phyloP scores from a whole-genome alignment of 1,140 invertebrate genomes.

The Mercenaria mercenaria region DNA sequence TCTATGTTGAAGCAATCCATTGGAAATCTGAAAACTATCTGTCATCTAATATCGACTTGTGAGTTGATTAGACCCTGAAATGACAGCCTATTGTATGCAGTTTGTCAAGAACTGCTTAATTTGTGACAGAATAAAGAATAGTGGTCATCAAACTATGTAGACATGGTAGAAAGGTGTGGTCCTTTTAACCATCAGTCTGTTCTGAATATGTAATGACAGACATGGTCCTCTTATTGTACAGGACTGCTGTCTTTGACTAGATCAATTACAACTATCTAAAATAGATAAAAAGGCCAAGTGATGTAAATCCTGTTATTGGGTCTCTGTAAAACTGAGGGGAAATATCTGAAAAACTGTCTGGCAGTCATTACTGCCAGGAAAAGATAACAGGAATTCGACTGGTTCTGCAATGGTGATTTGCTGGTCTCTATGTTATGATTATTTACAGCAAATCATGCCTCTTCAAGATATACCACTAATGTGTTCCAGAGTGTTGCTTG shows the following conservation, averaged over 20 bases:
- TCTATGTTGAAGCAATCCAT: too few species aligned
- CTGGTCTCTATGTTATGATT: background rate
- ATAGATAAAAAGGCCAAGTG: background rate
- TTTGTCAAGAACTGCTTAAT: background rate
- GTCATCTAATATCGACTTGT: background rate
- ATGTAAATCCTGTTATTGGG: background rate
- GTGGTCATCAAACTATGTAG: background rate
- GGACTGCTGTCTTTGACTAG: too few species aligned
- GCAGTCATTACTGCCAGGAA: background rate
- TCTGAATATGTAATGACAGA: too few species aligned
- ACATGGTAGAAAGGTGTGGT: background rate
- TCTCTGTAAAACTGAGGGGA: background rate
- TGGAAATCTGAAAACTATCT: too few species aligned
- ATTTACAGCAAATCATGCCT: too few species aligned
- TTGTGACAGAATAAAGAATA: background rate
- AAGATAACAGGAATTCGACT: background rate
- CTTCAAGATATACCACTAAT: background rate
- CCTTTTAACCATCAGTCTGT: background rate
- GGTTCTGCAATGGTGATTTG: background rate
- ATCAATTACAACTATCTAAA: background rate
- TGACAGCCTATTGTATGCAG: background rate
- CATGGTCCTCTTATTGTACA: too few species aligned
- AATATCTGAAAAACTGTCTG: background rate
- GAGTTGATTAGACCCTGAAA: background rate
- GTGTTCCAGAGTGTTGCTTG: too few species aligned